Evolutionary conservation across 2,888 invertebrate genomes (phyloP), one percentile per base, ranked within the genome.

Genomic region (Drosophila phalerata): DNA sequence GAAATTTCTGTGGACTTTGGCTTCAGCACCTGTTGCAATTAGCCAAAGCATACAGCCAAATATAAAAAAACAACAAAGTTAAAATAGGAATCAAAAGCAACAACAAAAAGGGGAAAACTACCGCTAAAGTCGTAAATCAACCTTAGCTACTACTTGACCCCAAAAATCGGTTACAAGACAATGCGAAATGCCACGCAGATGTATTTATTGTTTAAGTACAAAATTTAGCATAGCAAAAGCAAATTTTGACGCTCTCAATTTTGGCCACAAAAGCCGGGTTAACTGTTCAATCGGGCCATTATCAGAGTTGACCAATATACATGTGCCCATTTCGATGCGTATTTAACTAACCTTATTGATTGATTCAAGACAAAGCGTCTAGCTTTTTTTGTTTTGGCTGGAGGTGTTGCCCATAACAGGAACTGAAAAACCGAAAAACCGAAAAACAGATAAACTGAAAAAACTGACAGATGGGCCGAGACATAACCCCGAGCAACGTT

Each of bases 11-110:
- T 37, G 60, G 43, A 48, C 51, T 56, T 37, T 47, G 51, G 56
- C 75, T 55, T 15, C 42, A 63, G 65, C 85, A 83, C 72, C 85
- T 83, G 73, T 49, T 66, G 84, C 81, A 79, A 81, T 79, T 81
- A 83, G 68, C 62, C 38, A 60, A 17, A 52, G 34, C 19, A 19
- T 13, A 22, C 19, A 61, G 60, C 53, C 72, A 63, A 78, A 78
- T 77, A n/a, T n/a, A n/a, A 55, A 52, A 38, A 37, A 28, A 34
- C 42, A 34, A 15, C 17, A 49, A 30, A 22, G 22, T 4, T 22
- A 22, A 49, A 19, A 6, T 6, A 1, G 5, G 8, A 6, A 28
- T 28, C 8, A 28, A 48, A 28, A 22, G 22, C 38, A 47, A 38
- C n/a, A 15, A 45, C 19, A 61, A 43, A 28, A 17, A 9, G 13